These are phyloP conservation scores for Ammodytes dubius DNA, from an alignment of 2,113 vertebrate genomes.

Conservation along the genomic window DNA sequence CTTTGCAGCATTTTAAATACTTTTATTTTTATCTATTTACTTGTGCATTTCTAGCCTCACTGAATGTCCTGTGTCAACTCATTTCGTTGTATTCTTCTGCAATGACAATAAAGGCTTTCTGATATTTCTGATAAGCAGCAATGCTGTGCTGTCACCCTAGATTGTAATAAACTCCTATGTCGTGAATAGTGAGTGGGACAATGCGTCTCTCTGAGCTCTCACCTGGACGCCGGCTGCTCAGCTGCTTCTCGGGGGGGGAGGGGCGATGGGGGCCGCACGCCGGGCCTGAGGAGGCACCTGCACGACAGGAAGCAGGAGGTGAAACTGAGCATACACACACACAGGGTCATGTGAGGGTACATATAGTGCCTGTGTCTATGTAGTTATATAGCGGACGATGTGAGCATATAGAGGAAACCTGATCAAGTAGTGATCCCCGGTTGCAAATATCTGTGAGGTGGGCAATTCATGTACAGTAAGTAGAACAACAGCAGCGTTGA, in stretches of 20 bases:
- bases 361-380: not conserved
- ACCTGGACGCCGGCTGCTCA: constrained; percentile 81
- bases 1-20: too few species aligned
- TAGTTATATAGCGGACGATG: not conserved
- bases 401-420: not conserved
- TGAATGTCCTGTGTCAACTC: too few species aligned
- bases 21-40: too few species aligned
- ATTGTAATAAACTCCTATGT: not conserved
- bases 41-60: too few species aligned
- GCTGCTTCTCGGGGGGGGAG: constrained; percentile 94
- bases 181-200: not conserved
- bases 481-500: not conserved
- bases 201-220: not conserved
- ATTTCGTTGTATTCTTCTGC: too few species aligned
- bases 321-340: not conserved
- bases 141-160: not conserved
- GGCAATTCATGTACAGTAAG: not conserved
- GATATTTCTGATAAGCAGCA: not conserved
- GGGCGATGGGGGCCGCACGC: constrained; percentile 89
- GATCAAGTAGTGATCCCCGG: not conserved
- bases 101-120: too few species aligned
- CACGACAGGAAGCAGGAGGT: constrained; percentile 30
- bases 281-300: constrained; percentile 91
- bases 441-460: not conserved
- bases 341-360: not conserved